Evolutionary conservation across 1,140 invertebrate genomes (phyloP).

Genomic region (Philopotamus ludificatus): DNA sequence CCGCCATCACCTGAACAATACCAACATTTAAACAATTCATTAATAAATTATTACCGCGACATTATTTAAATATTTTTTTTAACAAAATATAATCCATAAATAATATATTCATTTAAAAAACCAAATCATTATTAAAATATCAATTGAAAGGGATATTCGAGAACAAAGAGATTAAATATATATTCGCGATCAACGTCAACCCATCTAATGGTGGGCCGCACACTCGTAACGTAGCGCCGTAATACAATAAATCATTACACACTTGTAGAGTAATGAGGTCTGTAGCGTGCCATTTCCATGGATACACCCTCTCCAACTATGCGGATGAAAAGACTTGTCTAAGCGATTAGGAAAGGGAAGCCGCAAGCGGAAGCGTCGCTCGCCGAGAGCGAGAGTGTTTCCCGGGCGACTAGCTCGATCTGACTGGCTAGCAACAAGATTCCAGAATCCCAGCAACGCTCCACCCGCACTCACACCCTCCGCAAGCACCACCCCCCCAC

Average conservation of each 20-base stretch:
- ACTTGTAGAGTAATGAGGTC: conserved; percentile 38
- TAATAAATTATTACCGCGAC: no score
- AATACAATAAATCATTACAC: conserved; percentile 21
- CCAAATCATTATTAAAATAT: no score
- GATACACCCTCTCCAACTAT: conserved; percentile 32
- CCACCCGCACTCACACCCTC: conserved; percentile 15
- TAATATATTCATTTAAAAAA: no score
- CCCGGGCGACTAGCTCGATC: conserved; percentile 36
- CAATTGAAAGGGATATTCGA: no score
- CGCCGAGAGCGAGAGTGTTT: conserved; percentile 27
- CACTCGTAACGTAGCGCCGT: background rate
- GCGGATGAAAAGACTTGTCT: background rate
- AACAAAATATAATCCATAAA: no score
- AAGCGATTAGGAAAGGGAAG: background rate
- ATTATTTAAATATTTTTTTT: no score
- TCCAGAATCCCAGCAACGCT: conserved; percentile 17
- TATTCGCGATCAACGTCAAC: background rate
- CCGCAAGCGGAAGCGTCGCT: background rate
- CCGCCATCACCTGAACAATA: conserved; percentile 51
- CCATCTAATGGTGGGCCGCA: background rate
- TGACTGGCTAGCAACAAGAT: conserved; percentile 41
- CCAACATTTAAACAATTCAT: no score
- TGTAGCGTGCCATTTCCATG: conserved; percentile 42
- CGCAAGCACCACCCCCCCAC: conserved; percentile 4
- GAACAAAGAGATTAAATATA: conserved; percentile 15